Evolutionary conservation across 2,113 vertebrate genomes (phyloP).

Genomic region (Jaculus jaculus): DNA sequence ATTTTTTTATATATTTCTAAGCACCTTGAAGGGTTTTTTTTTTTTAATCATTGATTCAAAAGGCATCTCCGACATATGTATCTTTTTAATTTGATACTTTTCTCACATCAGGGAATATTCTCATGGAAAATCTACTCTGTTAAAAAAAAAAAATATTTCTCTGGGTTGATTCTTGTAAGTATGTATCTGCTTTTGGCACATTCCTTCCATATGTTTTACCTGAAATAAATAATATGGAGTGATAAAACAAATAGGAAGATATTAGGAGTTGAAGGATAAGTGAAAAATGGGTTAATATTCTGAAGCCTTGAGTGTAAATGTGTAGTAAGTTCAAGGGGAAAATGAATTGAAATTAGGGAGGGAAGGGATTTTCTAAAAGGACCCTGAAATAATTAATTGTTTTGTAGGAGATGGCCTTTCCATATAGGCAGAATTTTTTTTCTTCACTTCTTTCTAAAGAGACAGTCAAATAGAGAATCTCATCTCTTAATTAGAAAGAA

Average conservation of each 20-base stretch:
- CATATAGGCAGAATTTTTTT: constrained; percentile 82
- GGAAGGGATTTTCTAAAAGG: constrained; percentile 82
- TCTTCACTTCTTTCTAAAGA: constrained; percentile 84
- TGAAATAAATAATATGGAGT: constrained; percentile 23
- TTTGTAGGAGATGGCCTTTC: constrained; percentile 83
- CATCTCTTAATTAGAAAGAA: constrained; percentile 89
- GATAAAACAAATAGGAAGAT: constrained; percentile 11
- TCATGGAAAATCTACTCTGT: constrained; percentile 16
- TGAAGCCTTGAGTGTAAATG: constrained; percentile 73
- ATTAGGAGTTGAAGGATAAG: background rate
- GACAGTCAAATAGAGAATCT: constrained; percentile 85
- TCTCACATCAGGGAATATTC: constrained; percentile 30
- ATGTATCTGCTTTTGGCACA: constrained; percentile 5
- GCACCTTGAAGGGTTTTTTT: background rate
- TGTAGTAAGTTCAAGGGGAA: constrained; percentile 70
- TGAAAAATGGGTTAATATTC: constrained; percentile 67
- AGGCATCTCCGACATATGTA: background rate
- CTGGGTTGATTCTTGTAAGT: background rate
- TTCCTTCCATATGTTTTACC: constrained; percentile 19
- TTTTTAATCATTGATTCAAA: constrained; percentile 20
- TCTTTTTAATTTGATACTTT: background rate
- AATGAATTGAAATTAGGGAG: constrained; percentile 79
- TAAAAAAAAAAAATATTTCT: background rate
- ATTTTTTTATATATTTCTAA: constrained; percentile 11
- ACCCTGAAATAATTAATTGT: constrained; percentile 85